These are phyloP conservation scores for human DNA, from an alignment of 2,113 vertebrate genomes.

Conservation along the genomic window DNA sequence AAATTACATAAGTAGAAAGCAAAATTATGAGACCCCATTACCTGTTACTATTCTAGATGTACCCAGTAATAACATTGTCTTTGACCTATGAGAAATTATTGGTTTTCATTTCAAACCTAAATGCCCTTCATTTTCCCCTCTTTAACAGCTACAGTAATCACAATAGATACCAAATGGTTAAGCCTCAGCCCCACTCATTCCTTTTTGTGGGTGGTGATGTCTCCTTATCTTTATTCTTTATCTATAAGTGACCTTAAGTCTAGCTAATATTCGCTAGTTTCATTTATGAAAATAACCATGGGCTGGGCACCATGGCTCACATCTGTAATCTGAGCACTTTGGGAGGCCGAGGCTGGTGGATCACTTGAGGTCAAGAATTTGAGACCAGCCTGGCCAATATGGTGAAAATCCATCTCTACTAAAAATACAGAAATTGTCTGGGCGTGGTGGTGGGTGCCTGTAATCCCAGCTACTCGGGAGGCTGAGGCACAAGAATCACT, in stretches of 20 bases:
- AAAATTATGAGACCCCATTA: background rate
- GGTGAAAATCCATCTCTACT: too few species aligned
- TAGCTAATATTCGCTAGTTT: background rate
- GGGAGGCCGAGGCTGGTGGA: too few species aligned
- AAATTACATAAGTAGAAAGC: background rate
- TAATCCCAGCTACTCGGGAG: too few species aligned
- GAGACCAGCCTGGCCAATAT: too few species aligned
- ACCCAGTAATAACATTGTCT: background rate
- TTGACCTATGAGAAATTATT: background rate
- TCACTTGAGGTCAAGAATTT: too few species aligned
- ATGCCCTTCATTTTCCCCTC: background rate
- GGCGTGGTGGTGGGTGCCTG: too few species aligned
- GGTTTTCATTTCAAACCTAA: background rate
- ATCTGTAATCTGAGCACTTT: too few species aligned
- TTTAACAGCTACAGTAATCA: background rate
- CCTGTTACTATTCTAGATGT: background rate
- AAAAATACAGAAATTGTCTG: too few species aligned
- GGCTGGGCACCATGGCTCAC: background rate
- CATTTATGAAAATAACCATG: background rate
- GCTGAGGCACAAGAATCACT: too few species aligned
- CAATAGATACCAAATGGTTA: background rate
- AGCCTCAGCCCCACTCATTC: background rate
- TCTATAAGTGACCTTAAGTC: background rate
- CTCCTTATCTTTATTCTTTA: background rate
- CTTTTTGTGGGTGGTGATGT: background rate